Evolutionary conservation across 92 coral and sea anemone species (phyloP), one percentile per base, ranked within the genome.

Genomic region (Phenganax stokvisi): DNA sequence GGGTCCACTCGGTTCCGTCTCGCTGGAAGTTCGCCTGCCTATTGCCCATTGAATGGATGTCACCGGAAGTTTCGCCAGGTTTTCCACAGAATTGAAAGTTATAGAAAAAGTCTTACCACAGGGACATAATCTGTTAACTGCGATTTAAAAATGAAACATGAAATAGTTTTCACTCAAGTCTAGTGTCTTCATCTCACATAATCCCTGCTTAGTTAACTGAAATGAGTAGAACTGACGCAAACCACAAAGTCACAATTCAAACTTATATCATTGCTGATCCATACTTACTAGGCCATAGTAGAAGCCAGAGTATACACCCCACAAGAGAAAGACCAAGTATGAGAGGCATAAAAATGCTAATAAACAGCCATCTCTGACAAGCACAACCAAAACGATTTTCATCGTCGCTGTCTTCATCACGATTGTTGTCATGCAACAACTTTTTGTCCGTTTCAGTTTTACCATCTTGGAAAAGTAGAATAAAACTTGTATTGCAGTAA

Each of bases 331-430:
- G 57, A 70, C 88, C 79, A 58, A 91, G 58, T 61, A 91, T 80
- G 54, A 91, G 52, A 2, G 97, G 97, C 97, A 93, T 93, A 30
- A 85, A 75, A 71, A 91, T 47, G 30, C 88, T 84, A 10, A 87
- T 76, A 20, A 91, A 84, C 51, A 93, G 77, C 92, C 96, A 91
- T 80, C 97, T 87, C 79, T 88, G 92, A 87, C 97, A 93, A 9
- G 97, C 93, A 81, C 91, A 91, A 72, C 89, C 90, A 52, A 88
- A 83, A 83, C 83, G 88, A 67, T 79, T 81, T 52, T 86, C 92
- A 37, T 87, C 89, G 27, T 80, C 86, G 66, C 74, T 75, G 15
- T 73, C 83, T 29, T 76, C 72, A n/a, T 29, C 82, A 69, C 29
- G 2, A 16, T 51, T 53, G 47, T 57, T 51, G 37, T 53, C 62